phyloP scores from a whole-genome alignment of 2,797 vertebrate species.

The Acrocephalus scirpaceus region DNA sequence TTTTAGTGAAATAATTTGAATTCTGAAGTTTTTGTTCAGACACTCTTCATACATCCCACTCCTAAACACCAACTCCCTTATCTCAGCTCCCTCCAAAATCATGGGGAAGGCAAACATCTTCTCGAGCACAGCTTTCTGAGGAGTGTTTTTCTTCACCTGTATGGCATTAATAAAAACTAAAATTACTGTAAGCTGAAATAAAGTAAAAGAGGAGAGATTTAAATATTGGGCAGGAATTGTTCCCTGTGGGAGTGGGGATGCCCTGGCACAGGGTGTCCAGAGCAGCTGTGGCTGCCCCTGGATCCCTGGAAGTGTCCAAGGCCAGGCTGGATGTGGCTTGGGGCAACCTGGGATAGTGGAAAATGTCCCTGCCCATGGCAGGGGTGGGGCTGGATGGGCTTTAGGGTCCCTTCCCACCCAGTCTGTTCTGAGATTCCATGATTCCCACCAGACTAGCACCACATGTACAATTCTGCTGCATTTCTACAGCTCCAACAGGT shows the following conservation, averaged over 20 bases:
- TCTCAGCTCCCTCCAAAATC: not conserved
- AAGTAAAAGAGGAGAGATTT: not conserved
- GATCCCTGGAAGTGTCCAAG: not conserved
- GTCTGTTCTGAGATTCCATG: not conserved
- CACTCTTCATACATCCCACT: not conserved
- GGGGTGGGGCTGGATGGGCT: accelerated
- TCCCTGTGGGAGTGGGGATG: accelerated
- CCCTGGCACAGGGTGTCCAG: not conserved
- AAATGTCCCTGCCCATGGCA: not conserved
- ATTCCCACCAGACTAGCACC: not conserved
- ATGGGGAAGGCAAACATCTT: not conserved
- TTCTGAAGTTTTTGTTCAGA: not conserved
- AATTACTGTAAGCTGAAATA: not conserved
- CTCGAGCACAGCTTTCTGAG: not conserved
- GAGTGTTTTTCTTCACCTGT: not conserved
- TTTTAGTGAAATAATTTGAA: not conserved
- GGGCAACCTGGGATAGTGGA: accelerated
- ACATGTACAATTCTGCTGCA: not conserved
- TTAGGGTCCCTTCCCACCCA: not conserved
- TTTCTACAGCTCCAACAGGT: not conserved
- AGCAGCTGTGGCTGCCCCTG: not conserved
- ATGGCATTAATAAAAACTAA: not conserved
- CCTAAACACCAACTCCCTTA: not conserved
- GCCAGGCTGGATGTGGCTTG: accelerated
- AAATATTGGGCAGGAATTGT: not conserved